A percentile compares a stretch with the other conserved stretches of the same genome.
Evolutionary conservation across 1,140 invertebrate species (phyloP).

Genomic region (Littorina saxatilis): DNA sequence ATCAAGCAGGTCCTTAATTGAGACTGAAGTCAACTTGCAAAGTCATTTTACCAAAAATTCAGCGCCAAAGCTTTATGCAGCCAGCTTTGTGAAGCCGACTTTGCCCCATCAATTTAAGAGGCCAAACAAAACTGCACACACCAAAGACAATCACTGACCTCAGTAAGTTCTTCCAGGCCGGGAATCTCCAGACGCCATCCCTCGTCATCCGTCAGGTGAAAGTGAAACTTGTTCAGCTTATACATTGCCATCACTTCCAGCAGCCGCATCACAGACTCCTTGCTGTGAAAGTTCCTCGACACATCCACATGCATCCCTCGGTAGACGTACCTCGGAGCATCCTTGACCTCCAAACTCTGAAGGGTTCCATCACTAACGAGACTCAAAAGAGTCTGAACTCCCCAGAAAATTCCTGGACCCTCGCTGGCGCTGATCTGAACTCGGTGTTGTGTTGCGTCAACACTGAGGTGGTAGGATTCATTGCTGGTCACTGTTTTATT

Average conservation of each 20-base stretch:
- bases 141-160: conserved; percentile 44
- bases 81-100: too few species aligned
- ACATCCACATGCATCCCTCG: conserved; percentile 71
- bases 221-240: conserved; percentile 72
- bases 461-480: conserved; percentile 50
- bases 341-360: conserved; percentile 40
- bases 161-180: conserved; percentile 67
- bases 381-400: conserved; percentile 56
- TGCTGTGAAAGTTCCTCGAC: conserved; percentile 65
- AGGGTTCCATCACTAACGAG: conserved; percentile 40
- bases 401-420: conserved; percentile 58
- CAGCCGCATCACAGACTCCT: conserved; percentile 59
- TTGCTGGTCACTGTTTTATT: neutral
- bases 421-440: conserved; percentile 47
- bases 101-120: neutral
- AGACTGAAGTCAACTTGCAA: too few species aligned
- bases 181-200: conserved; percentile 72
- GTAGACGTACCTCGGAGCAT: conserved; percentile 60
- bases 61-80: too few species aligned
- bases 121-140: conserved; percentile 9
- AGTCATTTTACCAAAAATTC: too few species aligned
- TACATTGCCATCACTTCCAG: conserved; percentile 69
- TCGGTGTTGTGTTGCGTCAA: conserved; percentile 36
- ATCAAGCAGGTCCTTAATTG: too few species aligned
- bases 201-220: conserved; percentile 73